Base-by-base conservation (phyloP, 2,888 invertebrate species). In the Spodoptera exigua region DNA sequence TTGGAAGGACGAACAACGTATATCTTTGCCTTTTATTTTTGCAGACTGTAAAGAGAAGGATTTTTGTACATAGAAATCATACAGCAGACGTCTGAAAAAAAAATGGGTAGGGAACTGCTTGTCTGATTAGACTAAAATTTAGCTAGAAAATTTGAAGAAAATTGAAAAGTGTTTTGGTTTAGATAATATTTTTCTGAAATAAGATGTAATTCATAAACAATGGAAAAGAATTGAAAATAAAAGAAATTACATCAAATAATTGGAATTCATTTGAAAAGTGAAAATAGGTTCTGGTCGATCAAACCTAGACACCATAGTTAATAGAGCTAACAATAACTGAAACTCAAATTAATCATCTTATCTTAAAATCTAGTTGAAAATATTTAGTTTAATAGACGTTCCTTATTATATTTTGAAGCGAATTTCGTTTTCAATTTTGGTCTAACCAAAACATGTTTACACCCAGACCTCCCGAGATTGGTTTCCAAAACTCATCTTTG, bases 1-100 rank as follows among this genome's bases (percentile, higher is more conserved):
- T 88, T 89, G 88, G 86, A 79, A 66, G 61, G 53, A 69, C 45
- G 69, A 41, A 35, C 40, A 45, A 53, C 34, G 27, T 7, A 37
- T 49, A 52, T 10, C 17, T 54, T 56, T 61, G 37, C 27, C 16
- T 47, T 35, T 70, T 43, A 63, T 68, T 68, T 43, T 40, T 39
- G 13, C 14, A 5, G 60, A 44, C 10, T 35, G 41, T 59, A 11
- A 39, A 66, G 16, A n/a, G 32, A 34, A 32, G 27, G 35, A 40
- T 35, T 10, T 32, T 21, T 13, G 14, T 35, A 14, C 35, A 37
- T 45, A 40, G 14, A n/a, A 10, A 37, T 21, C 9, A n/a, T 46
- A n/a, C 32, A 16, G 12, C 11, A 37, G 3, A 14, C 13, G 17
- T 27, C 3, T 27, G 7, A 9, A 27, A 27, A 27, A 27, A 27